A percentile compares a stretch with the other conserved stretches of the same genome.
Evolutionary conservation across 2,113 vertebrate genomes (phyloP).

Genomic region (Hystrix cristata): DNA sequence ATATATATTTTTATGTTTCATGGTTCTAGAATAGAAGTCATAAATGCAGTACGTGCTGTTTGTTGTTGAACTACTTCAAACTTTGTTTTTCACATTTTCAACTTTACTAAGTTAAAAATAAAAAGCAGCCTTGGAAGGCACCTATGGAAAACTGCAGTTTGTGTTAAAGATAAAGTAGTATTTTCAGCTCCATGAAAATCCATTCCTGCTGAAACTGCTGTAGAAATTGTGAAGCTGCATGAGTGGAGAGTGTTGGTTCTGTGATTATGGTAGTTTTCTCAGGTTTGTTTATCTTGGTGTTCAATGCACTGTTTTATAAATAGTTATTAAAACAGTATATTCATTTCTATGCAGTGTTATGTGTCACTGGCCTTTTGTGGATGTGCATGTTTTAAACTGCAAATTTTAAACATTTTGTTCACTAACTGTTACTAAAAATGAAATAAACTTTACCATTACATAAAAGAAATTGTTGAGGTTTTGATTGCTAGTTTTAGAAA

Average conservation of each 20-base stretch:
- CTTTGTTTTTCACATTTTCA: conserved; percentile 83
- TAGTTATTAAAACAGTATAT: conserved; percentile 88
- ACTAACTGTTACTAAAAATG: conserved; percentile 92
- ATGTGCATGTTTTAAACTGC: conserved; percentile 99
- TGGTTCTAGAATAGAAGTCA: conserved; percentile 87
- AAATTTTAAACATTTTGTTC: conserved; percentile 97
- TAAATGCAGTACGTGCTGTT: conserved; percentile 79
- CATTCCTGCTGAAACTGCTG: conserved; percentile 90
- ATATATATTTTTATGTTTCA: conserved; percentile 77
- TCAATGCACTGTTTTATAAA: conserved; percentile 92
- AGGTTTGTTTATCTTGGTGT: conserved; percentile 91
- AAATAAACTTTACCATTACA: conserved; percentile 90
- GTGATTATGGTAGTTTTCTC: conserved; percentile 93
- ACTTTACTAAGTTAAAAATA: conserved; percentile 73
- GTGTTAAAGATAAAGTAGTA: conserved; percentile 81
- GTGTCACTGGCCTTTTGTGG: conserved; percentile 93
- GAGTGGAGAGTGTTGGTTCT: conserved; percentile 91
- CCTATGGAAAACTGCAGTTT: conserved; percentile 83
- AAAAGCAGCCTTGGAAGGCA: conserved; percentile 74
- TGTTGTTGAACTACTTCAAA: conserved; percentile 78
- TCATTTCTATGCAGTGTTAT: conserved; percentile 88
- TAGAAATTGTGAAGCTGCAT: conserved; percentile 93
- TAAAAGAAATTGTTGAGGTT: conserved; percentile 68
- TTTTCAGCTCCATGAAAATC: conserved; percentile 86
- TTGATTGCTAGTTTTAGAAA: conserved; percentile 70